Evolutionary conservation across 2,888 invertebrate species (phyloP), one percentile per base, ranked within the genome.

Genomic region (Rhabditoides inermis): DNA sequence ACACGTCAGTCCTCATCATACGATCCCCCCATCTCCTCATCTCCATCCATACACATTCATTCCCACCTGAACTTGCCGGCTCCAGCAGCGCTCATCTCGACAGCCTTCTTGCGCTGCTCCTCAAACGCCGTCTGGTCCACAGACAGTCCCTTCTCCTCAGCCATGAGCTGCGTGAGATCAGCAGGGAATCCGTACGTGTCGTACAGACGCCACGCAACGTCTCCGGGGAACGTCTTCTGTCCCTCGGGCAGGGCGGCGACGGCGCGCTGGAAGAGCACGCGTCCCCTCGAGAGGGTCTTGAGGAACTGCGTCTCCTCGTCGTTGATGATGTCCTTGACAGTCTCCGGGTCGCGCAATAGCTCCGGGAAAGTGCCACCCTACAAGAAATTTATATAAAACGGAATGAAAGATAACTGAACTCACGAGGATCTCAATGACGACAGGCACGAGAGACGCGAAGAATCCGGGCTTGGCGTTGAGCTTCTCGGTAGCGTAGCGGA

Each of bases 121-220:
- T 95, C 94, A 78, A 92, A 98, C n/a, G 82, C 85, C 2, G 79
- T 81, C 86, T 89, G 87, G 77, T 99, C 89, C 60, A 99, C 86
- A 50, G 79, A 78, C 4, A 98, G 81, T 1, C 87, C 87, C 73
- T 87, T 88, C 80, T 98, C 98, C 81, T 98, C 98, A 45, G 88
- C 88, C 94, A 99, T 99, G 30, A 99, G 81, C 72, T 88, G 86
- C 0, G 98, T 99, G 60, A 99, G 83, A 82, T 99, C 98, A 49
- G 95, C 84, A 0, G 98, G 98, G 77, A 99, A 99, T 20, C 98
- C 98, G 77, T 95, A 98, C 0, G 98, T 99, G 76, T 98, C 98
- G 78, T 99, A 98, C 51, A 98, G 81, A 53, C 92, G 84, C 98
- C 98, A 98, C 1, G 95, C 94, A 45, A 98, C 85, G 79, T 95